A percentile compares a stretch with the other conserved stretches of the same genome.
Conservation (phyloP, 2,113 vertebrate genomes). For the Mellivora capensis region DNA sequence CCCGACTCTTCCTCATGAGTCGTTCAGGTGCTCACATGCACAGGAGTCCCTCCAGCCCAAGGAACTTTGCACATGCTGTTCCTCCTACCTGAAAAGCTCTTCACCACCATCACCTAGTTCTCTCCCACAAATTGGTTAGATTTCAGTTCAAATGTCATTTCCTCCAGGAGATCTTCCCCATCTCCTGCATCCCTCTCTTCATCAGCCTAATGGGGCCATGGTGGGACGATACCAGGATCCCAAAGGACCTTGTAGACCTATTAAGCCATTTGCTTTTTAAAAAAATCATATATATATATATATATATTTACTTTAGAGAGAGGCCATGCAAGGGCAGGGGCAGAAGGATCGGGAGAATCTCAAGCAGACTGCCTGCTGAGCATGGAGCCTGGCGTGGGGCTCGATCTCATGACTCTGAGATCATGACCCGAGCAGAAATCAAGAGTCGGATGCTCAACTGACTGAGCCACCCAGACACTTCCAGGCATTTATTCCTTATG, state of each 20-base stretch:
- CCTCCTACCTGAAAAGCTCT: not conserved
- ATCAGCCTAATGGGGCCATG: not conserved
- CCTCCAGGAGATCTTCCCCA: not conserved
- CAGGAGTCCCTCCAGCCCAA: not conserved
- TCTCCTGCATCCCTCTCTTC: not conserved
- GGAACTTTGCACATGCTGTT: not conserved
- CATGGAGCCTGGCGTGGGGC: not conserved
- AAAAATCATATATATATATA: too few species aligned
- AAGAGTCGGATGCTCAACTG: not conserved
- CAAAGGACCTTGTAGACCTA: not conserved
- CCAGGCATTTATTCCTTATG: not conserved
- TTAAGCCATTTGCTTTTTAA: not conserved
- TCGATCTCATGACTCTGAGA: not conserved
- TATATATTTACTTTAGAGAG: not conserved
- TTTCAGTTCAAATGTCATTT: not conserved
- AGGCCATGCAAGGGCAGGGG: not conserved
- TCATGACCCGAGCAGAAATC: not conserved
- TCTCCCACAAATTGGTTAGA: not conserved
- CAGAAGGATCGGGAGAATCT: not conserved
- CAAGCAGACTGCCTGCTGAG: not conserved
- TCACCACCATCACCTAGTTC: not conserved
- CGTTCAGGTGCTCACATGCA: not conserved
- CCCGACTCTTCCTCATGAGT: not conserved
- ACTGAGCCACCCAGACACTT: not conserved
- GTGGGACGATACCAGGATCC: not conserved